phyloP scores from a whole-genome alignment of 2,888 invertebrate species.

The Prosapia bicincta region DNA sequence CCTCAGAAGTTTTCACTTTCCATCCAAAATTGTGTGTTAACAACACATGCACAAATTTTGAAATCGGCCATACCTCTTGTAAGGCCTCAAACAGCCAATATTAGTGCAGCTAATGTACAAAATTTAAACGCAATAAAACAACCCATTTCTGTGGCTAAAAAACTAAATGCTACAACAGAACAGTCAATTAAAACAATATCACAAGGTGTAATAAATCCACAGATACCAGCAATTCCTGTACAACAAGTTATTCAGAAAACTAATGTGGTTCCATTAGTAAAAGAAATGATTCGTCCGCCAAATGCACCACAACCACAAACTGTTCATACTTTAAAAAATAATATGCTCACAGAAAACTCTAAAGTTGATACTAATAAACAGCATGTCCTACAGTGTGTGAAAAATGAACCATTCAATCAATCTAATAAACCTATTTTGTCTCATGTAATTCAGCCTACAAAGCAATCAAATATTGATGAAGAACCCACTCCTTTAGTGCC shows the following conservation, averaged over 20 bases:
- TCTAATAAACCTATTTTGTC: background rate
- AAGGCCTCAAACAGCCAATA: background rate
- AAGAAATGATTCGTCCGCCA: slow-evolving; percentile 17
- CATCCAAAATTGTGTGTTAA: background rate
- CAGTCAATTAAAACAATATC: background rate
- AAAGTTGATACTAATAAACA: background rate
- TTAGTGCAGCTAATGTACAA: background rate
- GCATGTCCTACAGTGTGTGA: background rate
- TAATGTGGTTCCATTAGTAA: background rate
- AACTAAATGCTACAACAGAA: background rate
- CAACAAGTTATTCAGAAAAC: background rate
- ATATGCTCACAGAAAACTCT: slow-evolving; percentile 4
- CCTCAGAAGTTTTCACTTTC: background rate
- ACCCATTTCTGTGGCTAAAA: background rate
- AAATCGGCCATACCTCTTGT: background rate
- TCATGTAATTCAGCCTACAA: slow-evolving; percentile 1
- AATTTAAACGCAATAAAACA: background rate
- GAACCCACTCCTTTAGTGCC: background rate
- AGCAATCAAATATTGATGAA: background rate
- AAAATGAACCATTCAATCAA: background rate
- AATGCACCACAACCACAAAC: slow-evolving; percentile 13
- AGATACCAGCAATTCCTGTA: background rate
- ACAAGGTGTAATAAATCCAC: background rate
- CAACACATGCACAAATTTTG: background rate
- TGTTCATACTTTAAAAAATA: slow-evolving; percentile 18